Percentiles rank a stretch among this genome's conserved stretches.
phyloP scores from a whole-genome alignment of 2,113 vertebrate species.

The Agapornis roseicollis region DNA sequence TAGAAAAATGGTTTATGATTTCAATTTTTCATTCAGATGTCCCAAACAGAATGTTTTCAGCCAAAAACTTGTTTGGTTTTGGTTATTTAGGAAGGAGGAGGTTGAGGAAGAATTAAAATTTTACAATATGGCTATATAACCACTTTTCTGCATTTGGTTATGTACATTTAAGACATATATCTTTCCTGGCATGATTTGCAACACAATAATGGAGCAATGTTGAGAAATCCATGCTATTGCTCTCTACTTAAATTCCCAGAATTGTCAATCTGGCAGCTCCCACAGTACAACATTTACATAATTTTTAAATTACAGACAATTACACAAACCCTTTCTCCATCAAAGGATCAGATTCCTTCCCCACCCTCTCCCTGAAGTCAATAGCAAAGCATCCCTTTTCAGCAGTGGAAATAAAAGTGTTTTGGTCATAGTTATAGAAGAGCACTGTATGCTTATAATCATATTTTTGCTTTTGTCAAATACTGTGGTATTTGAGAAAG shows the following conservation, averaged over 20 bases:
- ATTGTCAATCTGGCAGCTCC: slow-evolving; percentile 49
- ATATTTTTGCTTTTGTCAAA: background rate
- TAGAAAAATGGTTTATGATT: background rate
- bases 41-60: slow-evolving; percentile 1
- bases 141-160: slow-evolving; percentile 49
- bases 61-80: slow-evolving; percentile 38
- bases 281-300: slow-evolving; percentile 27
- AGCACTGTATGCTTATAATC: background rate
- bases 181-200: slow-evolving; percentile 44
- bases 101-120: slow-evolving; percentile 41
- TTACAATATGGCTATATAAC: slow-evolving; percentile 38
- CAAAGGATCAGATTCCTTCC: slow-evolving; percentile 33
- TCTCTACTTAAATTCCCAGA: slow-evolving; percentile 42
- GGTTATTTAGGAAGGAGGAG: slow-evolving; percentile 31
- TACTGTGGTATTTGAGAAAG: background rate
- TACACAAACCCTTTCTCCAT: slow-evolving; percentile 16
- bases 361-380: slow-evolving; percentile 56
- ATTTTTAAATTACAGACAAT: slow-evolving; percentile 56
- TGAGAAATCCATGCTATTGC: slow-evolving; percentile 25
- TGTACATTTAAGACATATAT: slow-evolving; percentile 50
- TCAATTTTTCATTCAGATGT: background rate
- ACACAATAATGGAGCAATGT: slow-evolving; percentile 21
- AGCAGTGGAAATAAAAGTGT: background rate
- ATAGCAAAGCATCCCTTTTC: background rate
- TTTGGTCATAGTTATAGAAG: background rate